Conservation (phyloP, 2,797 vertebrate genomes). For the Paguma larvata region DNA sequence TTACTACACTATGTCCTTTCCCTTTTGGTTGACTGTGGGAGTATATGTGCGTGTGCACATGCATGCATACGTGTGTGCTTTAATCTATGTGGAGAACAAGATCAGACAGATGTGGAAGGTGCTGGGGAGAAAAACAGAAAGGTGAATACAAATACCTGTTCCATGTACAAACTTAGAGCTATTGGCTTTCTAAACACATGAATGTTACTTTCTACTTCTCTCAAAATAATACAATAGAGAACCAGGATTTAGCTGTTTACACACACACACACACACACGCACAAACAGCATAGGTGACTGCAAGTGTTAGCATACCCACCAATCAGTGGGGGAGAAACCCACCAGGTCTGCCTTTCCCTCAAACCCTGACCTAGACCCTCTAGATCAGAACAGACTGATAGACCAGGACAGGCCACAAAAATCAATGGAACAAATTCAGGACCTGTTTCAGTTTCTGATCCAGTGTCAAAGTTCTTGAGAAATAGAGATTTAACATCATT, state of each 20-base stretch:
- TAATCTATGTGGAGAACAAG: neutral
- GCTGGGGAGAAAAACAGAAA: neutral
- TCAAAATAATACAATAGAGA: neutral
- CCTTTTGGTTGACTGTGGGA: neutral
- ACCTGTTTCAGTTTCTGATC: neutral
- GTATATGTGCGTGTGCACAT: rapidly evolving
- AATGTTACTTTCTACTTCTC: neutral
- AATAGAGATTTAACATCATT: neutral
- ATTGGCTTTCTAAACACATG: neutral
- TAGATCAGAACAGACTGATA: neutral
- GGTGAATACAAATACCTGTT: neutral
- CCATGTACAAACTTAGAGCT: neutral
- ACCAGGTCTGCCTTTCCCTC: neutral
- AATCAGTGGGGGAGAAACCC: neutral
- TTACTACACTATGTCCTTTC: neutral
- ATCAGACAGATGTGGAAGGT: neutral
- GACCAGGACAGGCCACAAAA: neutral
- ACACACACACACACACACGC: neutral
- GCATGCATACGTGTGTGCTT: neutral
- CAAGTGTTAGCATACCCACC: neutral
- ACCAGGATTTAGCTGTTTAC: neutral
- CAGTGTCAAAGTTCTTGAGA: neutral
- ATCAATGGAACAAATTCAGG: neutral
- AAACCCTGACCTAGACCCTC: neutral
- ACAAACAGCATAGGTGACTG: neutral